These are phyloP conservation scores for Himalopsyche kuldschensis DNA, from an alignment of 2,888 invertebrate species.

Conservation along the genomic window DNA sequence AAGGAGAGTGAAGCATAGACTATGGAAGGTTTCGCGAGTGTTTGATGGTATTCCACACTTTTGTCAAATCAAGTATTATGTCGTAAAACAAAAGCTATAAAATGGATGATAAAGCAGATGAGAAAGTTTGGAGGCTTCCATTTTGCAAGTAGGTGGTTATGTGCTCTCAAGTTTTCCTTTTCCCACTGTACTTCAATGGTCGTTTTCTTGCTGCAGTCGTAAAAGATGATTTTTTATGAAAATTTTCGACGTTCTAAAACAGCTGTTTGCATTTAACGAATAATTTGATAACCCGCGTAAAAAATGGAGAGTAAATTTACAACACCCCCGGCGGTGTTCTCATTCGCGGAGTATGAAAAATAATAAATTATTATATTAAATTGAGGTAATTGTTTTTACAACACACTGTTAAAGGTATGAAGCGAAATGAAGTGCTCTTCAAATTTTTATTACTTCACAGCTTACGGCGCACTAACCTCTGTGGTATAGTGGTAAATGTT, in stretches of 20 bases:
- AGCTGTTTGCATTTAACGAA: background rate
- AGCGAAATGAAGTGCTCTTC: no score
- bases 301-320: background rate
- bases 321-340: background rate
- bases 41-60: conserved; percentile 19
- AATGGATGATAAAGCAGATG: conserved; percentile 4
- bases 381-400: no score
- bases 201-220: background rate
- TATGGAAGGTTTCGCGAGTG: background rate
- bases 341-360: background rate
- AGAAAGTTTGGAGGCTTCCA: background rate
- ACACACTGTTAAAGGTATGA: no score
- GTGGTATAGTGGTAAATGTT: no score
- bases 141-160: background rate
- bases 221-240: conserved; percentile 1
- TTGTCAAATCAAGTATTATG: conserved; percentile 16
- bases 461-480: no score
- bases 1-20: background rate
- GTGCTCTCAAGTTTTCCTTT: background rate
- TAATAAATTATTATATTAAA: no score
- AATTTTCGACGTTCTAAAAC: background rate
- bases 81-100: conserved; percentile 20
- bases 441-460: no score
- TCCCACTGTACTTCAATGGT: background rate
- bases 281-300: background rate